Percentiles rank a stretch among this genome's conserved stretches.
phyloP scores from a whole-genome alignment of 2,113 vertebrate genomes.

The Perca flavescens region DNA sequence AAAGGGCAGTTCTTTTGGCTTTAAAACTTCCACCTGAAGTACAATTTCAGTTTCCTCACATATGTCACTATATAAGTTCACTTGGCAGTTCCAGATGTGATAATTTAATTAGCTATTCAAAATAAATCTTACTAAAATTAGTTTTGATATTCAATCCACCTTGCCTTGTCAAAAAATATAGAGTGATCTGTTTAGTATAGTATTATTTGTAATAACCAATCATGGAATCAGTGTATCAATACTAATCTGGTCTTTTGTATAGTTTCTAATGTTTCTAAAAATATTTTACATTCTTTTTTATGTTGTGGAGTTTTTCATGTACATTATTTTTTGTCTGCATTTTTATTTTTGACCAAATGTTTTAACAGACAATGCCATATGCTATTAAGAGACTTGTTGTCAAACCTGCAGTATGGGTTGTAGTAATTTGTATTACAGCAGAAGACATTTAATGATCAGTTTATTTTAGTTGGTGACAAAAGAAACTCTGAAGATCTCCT shows the following conservation, averaged over 20 bases:
- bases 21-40: background rate
- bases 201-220: background rate
- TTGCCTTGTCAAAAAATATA: background rate
- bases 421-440: background rate
- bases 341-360: background rate
- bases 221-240: background rate
- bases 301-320: background rate
- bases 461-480: conserved; percentile 45
- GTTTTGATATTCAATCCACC: background rate
- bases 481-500: conserved; percentile 2
- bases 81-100: background rate
- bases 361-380: background rate
- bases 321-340: background rate
- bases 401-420: background rate
- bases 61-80: background rate
- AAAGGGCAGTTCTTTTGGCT: background rate
- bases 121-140: background rate
- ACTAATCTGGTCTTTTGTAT: background rate
- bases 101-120: background rate
- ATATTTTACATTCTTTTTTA: background rate
- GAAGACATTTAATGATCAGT: conserved; percentile 20
- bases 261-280: background rate
- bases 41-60: background rate
- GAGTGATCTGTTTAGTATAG: background rate
- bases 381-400: background rate